Conservation (phyloP, 2,113 vertebrate genomes). For the Colistium nudipinnis region DNA sequence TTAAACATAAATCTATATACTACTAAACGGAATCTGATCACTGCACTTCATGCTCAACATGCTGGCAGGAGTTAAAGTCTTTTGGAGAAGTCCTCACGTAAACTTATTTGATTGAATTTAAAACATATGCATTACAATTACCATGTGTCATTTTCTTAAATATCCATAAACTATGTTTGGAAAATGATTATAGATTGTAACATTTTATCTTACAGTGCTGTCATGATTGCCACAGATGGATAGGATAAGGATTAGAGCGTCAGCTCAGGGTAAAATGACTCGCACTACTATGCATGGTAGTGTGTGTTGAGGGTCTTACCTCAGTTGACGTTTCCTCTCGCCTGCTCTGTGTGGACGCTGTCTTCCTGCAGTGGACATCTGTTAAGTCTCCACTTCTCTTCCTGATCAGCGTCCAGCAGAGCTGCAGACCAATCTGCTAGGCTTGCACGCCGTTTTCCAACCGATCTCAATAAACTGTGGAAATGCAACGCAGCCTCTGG, state of each 20-base stretch:
- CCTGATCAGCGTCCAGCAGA: slow-evolving; percentile 45
- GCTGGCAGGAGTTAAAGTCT: no score
- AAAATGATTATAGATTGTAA: no score
- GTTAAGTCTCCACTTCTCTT: neutral
- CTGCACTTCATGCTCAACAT: no score
- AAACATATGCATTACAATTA: no score
- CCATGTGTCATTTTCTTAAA: no score
- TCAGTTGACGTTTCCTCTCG: neutral
- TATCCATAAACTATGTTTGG: no score
- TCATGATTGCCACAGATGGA: neutral
- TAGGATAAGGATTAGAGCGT: neutral
- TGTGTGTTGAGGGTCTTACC: neutral
- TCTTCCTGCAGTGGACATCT: slow-evolving; percentile 28
- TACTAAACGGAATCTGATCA: no score
- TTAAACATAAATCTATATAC: no score
- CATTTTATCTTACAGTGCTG: no score
- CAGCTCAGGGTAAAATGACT: neutral
- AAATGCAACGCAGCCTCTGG: slow-evolving; percentile 61
- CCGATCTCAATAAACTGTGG: slow-evolving; percentile 49
- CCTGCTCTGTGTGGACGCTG: neutral
- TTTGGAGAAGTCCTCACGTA: no score
- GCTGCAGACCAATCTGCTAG: slow-evolving; percentile 46
- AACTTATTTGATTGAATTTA: no score
- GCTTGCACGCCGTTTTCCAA: slow-evolving; percentile 56
- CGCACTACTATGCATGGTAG: no score